These are phyloP conservation scores for Hoplodrina ambigua DNA, from an alignment of 2,888 invertebrate species.

Conservation along the genomic window DNA sequence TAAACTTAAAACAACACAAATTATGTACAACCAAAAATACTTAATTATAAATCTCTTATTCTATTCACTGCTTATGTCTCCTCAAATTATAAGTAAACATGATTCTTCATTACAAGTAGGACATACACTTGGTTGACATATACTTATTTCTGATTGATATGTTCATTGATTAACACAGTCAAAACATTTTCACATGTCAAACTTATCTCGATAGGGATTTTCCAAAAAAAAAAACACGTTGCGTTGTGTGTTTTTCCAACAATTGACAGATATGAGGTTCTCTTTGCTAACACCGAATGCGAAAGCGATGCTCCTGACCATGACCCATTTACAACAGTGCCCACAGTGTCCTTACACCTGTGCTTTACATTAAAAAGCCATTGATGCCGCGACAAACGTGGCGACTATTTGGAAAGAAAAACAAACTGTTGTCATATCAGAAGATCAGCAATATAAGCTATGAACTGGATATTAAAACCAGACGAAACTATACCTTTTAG, in stretches of 20 bases:
- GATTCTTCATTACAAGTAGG: background rate
- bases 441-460: background rate
- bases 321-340: no score
- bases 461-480: no score
- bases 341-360: no score
- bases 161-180: slow-evolving; percentile 1
- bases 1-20: slow-evolving; percentile 5
- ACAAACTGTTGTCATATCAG: no score
- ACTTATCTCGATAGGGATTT: slow-evolving; percentile 35
- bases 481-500: no score
- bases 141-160: slow-evolving; percentile 30
- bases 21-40: background rate
- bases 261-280: background rate
- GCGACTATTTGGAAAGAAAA: no score
- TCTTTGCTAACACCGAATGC: background rate
- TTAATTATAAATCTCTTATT: slow-evolving; percentile 4
- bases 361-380: no score
- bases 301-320: no score
- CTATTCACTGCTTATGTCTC: background rate
- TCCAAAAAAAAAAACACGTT: slow-evolving; percentile 5
- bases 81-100: background rate
- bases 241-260: slow-evolving; percentile 28
- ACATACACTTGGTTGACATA: slow-evolving; percentile 18
- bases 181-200: slow-evolving; percentile 8
- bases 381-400: no score